Evolutionary conservation across 2,113 vertebrate genomes (phyloP).

Genomic region (Elephas maximus): DNA sequence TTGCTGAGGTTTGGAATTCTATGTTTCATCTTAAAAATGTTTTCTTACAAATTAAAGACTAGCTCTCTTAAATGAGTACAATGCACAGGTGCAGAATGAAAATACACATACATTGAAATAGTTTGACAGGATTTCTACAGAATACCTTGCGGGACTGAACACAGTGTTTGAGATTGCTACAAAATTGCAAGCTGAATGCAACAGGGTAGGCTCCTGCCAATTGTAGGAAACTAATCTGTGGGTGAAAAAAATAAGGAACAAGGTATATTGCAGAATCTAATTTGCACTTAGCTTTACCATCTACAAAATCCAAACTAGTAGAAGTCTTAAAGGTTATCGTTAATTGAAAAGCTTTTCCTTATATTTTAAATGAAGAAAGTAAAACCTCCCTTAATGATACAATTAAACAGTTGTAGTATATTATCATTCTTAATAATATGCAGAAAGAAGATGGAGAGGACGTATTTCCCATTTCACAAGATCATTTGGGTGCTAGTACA

Average conservation of each 20-base stretch:
- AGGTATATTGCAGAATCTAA: slow-evolving; percentile 78
- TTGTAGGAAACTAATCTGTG: slow-evolving; percentile 76
- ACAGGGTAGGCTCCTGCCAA: slow-evolving; percentile 31
- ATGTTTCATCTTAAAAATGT: slow-evolving; percentile 61
- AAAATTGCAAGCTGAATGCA: slow-evolving; percentile 73
- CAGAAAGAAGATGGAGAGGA: neutral
- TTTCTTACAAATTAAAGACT: slow-evolving; percentile 79
- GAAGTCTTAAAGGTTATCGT: slow-evolving; percentile 81
- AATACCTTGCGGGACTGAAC: slow-evolving; percentile 75
- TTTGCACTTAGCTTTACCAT: slow-evolving; percentile 78
- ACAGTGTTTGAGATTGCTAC: slow-evolving; percentile 64
- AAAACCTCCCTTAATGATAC: slow-evolving; percentile 47
- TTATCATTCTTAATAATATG: slow-evolving; percentile 36
- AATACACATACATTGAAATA: slow-evolving; percentile 65
- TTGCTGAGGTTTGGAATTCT: slow-evolving; percentile 69
- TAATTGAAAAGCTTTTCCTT: slow-evolving; percentile 84
- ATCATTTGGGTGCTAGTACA: neutral
- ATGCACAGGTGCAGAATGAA: slow-evolving; percentile 73
- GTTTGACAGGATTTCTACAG: slow-evolving; percentile 82
- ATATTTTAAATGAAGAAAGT: slow-evolving; percentile 71
- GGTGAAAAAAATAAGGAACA: slow-evolving; percentile 70
- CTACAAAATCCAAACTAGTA: slow-evolving; percentile 68
- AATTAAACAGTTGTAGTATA: slow-evolving; percentile 29
- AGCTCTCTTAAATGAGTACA: slow-evolving; percentile 78
- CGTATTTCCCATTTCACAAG: slow-evolving; percentile 30